Base-by-base conservation (phyloP, 2,113 vertebrate species). In the Saimiri boliviensis region DNA sequence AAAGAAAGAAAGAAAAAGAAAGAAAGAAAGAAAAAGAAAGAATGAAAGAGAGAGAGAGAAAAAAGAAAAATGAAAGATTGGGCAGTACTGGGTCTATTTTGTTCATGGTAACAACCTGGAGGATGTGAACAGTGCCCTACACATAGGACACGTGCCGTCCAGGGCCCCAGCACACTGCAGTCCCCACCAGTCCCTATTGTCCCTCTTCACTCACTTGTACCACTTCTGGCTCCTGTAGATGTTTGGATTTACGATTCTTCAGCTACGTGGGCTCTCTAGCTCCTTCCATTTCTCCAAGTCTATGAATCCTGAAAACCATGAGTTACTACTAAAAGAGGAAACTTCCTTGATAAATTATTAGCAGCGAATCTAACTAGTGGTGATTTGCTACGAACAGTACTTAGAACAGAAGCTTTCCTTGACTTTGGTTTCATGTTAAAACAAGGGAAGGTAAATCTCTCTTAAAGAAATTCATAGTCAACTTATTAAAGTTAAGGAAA, bases 141-240 rank as follows among this genome's bases (percentile, higher is more conserved):
- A 11, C 27, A 12, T 14, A 21, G 30, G 11, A 17, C 42, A 19
- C 0, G 17, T 56, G 14, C 4, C 17, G 7, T 63, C 60, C 60
- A 63, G 60, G 30, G 11, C 11, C 60, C 63, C 37, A 25, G 35
- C 20, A n/a, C 37, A 12, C 89, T 14, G 1, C 76, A 87, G 56
- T 91, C 83, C 49, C 58, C 77, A 89, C 94, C 70, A 70, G 10
- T 83, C 85, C 94, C 85, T 83, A 40, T 84, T 23, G 79, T 9
- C 70, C 35, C 40, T 21, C 42, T n/a, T 40, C 40, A 9, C 40
- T 84, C 73, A 8, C 21, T 40, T 35, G 13, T 7, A 8, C 10
- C 25, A 32, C 32, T 52, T 63, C 42, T 52, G 63, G 58, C 42
- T 93, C 16, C 91, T 89, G 86, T 1, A 23, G 71, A 52, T 86